Evolutionary conservation across 1,140 invertebrate species (phyloP).

Genomic region (Scaptodrosophila lebanonensis): DNA sequence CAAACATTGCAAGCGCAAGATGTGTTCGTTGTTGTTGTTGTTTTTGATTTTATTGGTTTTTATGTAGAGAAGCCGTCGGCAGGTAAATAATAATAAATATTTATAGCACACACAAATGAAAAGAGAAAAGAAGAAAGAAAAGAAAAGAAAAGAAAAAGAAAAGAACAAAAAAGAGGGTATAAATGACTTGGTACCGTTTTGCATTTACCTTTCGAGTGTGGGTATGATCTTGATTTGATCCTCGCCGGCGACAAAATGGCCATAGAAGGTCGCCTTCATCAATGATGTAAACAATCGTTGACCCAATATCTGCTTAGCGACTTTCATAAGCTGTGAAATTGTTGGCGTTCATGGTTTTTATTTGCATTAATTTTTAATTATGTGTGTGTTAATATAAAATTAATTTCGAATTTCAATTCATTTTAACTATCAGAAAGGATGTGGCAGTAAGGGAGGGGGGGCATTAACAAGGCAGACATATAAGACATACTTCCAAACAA

Average conservation of each 20-base stretch:
- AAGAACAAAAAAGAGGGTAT: slow-evolving; percentile 75
- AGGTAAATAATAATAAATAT: not conserved
- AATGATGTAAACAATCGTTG: slow-evolving; percentile 85
- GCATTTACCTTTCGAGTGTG: slow-evolving; percentile 75
- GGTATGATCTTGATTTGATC: slow-evolving; percentile 76
- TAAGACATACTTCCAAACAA: too few relatives aligned
- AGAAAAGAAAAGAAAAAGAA: slow-evolving; percentile 27
- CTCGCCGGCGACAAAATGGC: slow-evolving; percentile 97
- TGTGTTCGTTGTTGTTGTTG: too few relatives aligned
- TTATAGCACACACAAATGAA: slow-evolving; percentile 14
- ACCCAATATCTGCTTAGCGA: slow-evolving; percentile 85
- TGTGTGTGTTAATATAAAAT: not conserved
- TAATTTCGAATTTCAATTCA: not conserved
- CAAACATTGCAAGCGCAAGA: not conserved
- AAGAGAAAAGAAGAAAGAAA: slow-evolving; percentile 28
- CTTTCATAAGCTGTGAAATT: slow-evolving; percentile 88
- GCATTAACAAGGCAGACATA: too few relatives aligned
- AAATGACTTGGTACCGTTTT: slow-evolving; percentile 52
- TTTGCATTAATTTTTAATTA: slow-evolving; percentile 11
- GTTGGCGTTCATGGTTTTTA: slow-evolving; percentile 24
- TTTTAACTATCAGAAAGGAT: slow-evolving; percentile 1
- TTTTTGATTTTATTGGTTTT: slow-evolving; percentile 11
- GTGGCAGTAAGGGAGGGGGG: too few relatives aligned
- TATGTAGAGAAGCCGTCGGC: slow-evolving; percentile 11
- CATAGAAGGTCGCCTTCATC: slow-evolving; percentile 94